Evolutionary conservation across 2,113 vertebrate species (phyloP).

Genomic region (Sebastes fasciatus): DNA sequence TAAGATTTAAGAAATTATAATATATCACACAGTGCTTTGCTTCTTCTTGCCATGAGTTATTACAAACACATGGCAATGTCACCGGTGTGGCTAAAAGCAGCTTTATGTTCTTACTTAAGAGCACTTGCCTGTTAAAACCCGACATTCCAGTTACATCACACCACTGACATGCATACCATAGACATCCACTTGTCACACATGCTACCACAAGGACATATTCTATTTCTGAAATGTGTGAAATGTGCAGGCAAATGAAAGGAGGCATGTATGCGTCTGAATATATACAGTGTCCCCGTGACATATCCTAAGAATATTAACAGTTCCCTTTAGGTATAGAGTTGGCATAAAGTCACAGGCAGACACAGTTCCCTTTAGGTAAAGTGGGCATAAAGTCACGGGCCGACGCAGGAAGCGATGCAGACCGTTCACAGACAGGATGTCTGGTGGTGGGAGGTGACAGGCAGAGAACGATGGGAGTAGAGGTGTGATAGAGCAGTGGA

Average conservation of each 20-base stretch:
- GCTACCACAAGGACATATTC: constrained; percentile 55
- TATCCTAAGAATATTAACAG: constrained; percentile 52
- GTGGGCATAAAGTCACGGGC: constrained; percentile 51
- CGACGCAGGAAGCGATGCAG: constrained; percentile 64
- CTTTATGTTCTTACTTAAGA: constrained; percentile 10
- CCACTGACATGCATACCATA: constrained; percentile 16
- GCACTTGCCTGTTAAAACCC: constrained; percentile 21
- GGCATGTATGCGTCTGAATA: constrained; percentile 43
- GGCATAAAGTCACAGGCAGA: constrained; percentile 57
- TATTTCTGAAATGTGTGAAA: constrained; percentile 77
- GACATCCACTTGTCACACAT: constrained; percentile 34
- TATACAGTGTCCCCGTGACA: constrained; percentile 45
- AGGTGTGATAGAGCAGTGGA: constrained; percentile 70
- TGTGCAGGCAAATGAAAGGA: constrained; percentile 52
- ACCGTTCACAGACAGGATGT: constrained; percentile 75
- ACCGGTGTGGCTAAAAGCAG: constrained; percentile 1
- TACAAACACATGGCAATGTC: constrained; percentile 31
- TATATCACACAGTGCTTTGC: constrained; percentile 14
- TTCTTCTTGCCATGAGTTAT: constrained; percentile 26
- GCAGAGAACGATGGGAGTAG: constrained; percentile 68
- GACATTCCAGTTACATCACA: constrained; percentile 53
- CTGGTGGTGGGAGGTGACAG: constrained; percentile 77
- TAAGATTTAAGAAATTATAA: constrained; percentile 17
- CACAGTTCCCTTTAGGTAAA: constrained; percentile 49
- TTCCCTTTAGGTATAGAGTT: constrained; percentile 36